A percentile compares a stretch with the other conserved stretches of the same genome.
Evolutionary conservation across 2,888 invertebrate genomes (phyloP).

Genomic region (Unio pictorum): DNA sequence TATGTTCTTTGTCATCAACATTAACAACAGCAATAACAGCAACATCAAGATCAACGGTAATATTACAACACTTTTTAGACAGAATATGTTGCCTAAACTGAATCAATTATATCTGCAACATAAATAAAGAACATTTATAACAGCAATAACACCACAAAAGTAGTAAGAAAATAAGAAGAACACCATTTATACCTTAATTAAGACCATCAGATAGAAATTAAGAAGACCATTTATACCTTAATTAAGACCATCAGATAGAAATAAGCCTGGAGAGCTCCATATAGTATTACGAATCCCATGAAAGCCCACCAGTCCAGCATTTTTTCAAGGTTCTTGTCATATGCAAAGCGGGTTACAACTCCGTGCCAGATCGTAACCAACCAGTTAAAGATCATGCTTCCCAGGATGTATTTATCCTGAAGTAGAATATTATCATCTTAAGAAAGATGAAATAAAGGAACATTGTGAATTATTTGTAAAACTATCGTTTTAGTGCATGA

Average conservation of each 20-base stretch:
- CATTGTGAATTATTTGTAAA: too few species aligned
- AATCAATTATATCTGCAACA: too few species aligned
- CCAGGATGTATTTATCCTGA: conserved; percentile 67
- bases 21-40: too few species aligned
- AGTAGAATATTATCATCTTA: conserved; percentile 4
- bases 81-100: too few species aligned
- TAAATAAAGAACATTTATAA: too few species aligned
- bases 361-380: conserved; percentile 68
- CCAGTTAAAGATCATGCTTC: conserved; percentile 64
- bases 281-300: conserved; percentile 51
- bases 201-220: conserved; percentile 50
- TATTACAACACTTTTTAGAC: too few species aligned
- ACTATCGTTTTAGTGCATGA: too few species aligned
- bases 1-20: too few species aligned
- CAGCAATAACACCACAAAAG: too few species aligned
- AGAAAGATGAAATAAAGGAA: too few species aligned
- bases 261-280: conserved; percentile 49
- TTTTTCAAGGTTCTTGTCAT: conserved; percentile 24
- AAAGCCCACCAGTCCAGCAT: conserved; percentile 57
- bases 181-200: conserved; percentile 44
- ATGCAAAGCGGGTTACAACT: conserved; percentile 49
- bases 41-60: too few species aligned
- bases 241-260: conserved; percentile 55
- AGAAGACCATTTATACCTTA: conserved; percentile 31
- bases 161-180: too few species aligned